Base-by-base conservation (phyloP, 2,797 vertebrate species). In the Lindbergichthys nudifrons region DNA sequence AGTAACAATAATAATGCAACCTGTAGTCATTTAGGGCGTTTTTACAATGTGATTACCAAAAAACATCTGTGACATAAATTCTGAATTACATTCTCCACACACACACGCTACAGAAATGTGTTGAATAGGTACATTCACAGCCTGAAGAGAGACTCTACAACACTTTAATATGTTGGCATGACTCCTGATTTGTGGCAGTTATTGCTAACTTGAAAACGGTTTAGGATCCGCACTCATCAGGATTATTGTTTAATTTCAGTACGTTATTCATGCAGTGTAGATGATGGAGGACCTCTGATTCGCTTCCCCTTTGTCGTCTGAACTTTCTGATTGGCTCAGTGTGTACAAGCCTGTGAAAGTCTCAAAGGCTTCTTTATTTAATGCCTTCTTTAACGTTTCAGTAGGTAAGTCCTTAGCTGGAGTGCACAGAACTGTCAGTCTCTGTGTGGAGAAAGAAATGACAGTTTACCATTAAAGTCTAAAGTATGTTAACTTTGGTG, bases 261-360 rank as follows among this genome's bases (percentile, higher is more conserved):
- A 12, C 5, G 36, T 54, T n/a, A 36, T 18, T 36, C 10, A 39
- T 63, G 21, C 8, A 4, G 36, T 52, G 84, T 73, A 88, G 71
- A 81, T 12, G 4, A 77, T 0, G 3, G 19, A 58, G 36, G 36
- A 47, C 50, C 4, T 30, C 48, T 75, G 80, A 54, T 13, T 5
- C 65, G 10, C 43, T 47, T 57, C 26, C 1, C 30, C 15, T 61
- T 4, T 60, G 21, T 65, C 47, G 11, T 57, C 41, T 16, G 64
- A 32, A 39, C 10, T 21, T 23, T 73, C 73, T 70, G 36, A 36
- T 0, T 45, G 58, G 51, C 83, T 90, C 52, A 95, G 86, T 18
- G 94, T 94, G 67, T 72, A 48, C 5, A 94, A 73, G 42, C 65
- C 85, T 53, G 86, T 94, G 70, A 95, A 95, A 2, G 91, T 90